Percentiles rank a stretch among this genome's conserved stretches.
Conservation (phyloP, 2,888 invertebrate genomes). For the Hemistola chrysoprasaria region DNA sequence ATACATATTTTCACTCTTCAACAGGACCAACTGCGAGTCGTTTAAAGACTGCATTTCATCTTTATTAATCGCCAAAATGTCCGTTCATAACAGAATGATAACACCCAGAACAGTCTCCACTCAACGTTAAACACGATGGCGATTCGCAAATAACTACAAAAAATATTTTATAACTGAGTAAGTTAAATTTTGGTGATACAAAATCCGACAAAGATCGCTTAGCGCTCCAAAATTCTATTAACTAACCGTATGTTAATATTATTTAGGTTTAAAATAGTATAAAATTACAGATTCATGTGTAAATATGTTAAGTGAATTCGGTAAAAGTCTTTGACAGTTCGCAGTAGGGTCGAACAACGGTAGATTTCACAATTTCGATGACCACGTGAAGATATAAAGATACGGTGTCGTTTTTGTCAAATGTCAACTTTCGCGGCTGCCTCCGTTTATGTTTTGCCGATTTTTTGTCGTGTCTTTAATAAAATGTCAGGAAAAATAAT, state of each 20-base stretch:
- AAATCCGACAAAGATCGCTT: conserved; percentile 37
- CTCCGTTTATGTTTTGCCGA: conserved; percentile 46
- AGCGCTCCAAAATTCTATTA: not conserved
- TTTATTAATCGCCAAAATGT: not conserved
- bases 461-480: conserved; percentile 29
- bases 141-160: conserved; percentile 45
- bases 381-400: conserved; percentile 61
- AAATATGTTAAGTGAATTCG: conserved; percentile 38
- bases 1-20: too few relatives aligned
- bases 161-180: conserved; percentile 71
- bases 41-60: too few relatives aligned
- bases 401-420: conserved; percentile 76
- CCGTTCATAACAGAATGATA: conserved; percentile 11
- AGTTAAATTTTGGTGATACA: conserved; percentile 70
- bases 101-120: conserved; percentile 26
- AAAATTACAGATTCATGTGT: conserved; percentile 3
- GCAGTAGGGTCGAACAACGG: conserved; percentile 74
- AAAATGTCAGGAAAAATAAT: conserved; percentile 14
- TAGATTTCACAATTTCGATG: conserved; percentile 77
- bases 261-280: conserved; percentile 32
- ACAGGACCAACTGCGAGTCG: too few relatives aligned
- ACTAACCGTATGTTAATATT: conserved; percentile 4
- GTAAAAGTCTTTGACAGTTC: conserved; percentile 77
- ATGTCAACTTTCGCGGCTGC: conserved; percentile 79
- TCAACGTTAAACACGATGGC: conserved; percentile 34